Conservation (phyloP, 2,888 invertebrate species). For the Euzetes globulus region DNA sequence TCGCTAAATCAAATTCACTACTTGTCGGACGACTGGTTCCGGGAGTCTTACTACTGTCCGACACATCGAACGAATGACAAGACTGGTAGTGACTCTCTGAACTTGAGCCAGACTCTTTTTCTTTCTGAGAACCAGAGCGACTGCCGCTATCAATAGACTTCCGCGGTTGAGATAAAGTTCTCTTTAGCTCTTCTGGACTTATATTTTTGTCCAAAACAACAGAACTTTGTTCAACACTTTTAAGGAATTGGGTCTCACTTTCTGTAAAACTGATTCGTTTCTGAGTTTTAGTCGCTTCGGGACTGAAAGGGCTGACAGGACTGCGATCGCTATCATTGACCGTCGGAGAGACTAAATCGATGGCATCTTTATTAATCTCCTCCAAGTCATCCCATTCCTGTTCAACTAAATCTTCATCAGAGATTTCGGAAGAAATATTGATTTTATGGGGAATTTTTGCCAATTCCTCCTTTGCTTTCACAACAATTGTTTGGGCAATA, state of each 20-base stretch:
- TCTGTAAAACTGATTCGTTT: conserved; percentile 27
- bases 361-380: neutral
- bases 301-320: conserved; percentile 1
- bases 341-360: neutral
- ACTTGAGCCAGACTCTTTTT: conserved; percentile 68
- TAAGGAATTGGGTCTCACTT: neutral
- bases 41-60: conserved; percentile 51
- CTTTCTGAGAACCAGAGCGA: conserved; percentile 50
- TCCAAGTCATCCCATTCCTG: conserved; percentile 18
- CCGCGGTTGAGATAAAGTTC: neutral
- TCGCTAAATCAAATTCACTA: conserved; percentile 65
- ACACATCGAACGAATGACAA: conserved; percentile 64
- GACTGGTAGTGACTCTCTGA: conserved; percentile 75
- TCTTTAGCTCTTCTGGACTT: conserved; percentile 17
- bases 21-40: conserved; percentile 68
- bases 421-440: conserved; percentile 42
- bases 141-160: conserved; percentile 20
- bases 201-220: conserved; percentile 1
- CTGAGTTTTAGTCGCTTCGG: neutral
- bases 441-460: conserved; percentile 38
- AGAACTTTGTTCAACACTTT: neutral
- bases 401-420: conserved; percentile 45
- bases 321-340: neutral
- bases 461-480: conserved; percentile 35
- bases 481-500: conserved; percentile 33